Conservation (phyloP, 2,113 vertebrate genomes). For the Pipra filicauda region DNA sequence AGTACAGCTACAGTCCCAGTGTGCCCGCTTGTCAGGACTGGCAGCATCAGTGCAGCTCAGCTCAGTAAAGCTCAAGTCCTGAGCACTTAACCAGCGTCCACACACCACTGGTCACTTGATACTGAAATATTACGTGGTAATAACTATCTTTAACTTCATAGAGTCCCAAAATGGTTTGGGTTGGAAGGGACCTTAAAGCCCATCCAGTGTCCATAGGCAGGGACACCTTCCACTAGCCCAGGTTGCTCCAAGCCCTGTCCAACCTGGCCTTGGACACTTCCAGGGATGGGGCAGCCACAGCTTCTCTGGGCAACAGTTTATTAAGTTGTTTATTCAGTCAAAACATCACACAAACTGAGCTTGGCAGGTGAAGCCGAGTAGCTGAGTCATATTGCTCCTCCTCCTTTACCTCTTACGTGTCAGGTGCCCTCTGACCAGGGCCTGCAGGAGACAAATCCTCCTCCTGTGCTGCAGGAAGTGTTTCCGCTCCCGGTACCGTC, state of each 20-base stretch:
- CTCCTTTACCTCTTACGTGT: slow-evolving; percentile 82
- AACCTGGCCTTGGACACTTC: background rate
- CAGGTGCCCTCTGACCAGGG: slow-evolving; percentile 83
- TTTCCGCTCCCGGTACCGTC: slow-evolving; percentile 72
- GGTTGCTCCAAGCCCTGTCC: background rate
- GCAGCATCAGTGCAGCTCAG: background rate
- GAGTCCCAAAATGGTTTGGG: background rate
- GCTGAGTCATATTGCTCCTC: background rate
- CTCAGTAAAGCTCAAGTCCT: background rate
- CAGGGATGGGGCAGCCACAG: background rate
- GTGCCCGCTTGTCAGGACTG: background rate
- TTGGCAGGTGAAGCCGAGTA: background rate
- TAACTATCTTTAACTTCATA: background rate
- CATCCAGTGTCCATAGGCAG: background rate
- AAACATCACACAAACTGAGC: background rate
- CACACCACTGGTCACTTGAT: background rate
- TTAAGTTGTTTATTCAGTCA: background rate
- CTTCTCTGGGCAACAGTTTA: background rate
- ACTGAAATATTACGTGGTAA: background rate
- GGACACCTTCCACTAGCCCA: background rate
- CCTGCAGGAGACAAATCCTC: slow-evolving; percentile 81
- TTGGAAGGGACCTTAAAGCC: background rate
- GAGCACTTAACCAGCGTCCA: background rate
- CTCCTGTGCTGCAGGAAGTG: slow-evolving; percentile 62
- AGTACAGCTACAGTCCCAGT: background rate